Percentiles rank a stretch among this genome's conserved stretches.
These are phyloP conservation scores for Psettodes erumei DNA, from an alignment of 2,113 vertebrate genomes.

Conservation along the genomic window DNA sequence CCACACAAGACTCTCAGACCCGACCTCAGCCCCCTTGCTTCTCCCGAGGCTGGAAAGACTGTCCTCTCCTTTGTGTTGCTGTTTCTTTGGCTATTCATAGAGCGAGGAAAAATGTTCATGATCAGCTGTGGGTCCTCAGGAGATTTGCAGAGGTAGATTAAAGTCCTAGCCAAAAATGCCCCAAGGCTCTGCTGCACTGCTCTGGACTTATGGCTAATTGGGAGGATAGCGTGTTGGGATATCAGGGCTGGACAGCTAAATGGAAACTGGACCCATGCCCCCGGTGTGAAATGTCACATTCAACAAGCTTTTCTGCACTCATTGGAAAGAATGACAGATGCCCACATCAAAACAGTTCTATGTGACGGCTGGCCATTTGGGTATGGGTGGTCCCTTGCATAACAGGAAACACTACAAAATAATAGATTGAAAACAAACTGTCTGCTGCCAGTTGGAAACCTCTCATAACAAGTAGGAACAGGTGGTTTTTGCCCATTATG, in stretches of 20 bases:
- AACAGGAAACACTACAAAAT: conserved; percentile 36
- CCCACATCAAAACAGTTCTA: not conserved
- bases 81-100: conserved; percentile 61
- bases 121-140: conserved; percentile 31
- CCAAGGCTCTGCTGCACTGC: conserved; percentile 30
- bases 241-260: conserved; percentile 40
- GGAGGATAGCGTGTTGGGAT: conserved; percentile 25
- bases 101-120: conserved; percentile 47
- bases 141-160: conserved; percentile 60
- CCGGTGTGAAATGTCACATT: conserved; percentile 8
- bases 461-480: conserved; percentile 12
- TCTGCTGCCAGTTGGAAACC: conserved; percentile 8
- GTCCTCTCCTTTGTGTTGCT: conserved; percentile 37
- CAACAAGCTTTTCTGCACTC: not conserved
- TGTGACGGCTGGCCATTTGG: conserved; percentile 18
- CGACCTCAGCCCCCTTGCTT: not conserved
- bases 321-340: conserved; percentile 40
- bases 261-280: conserved; percentile 41
- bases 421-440: conserved; percentile 32
- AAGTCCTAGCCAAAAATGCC: conserved; percentile 55
- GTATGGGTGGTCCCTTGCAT: conserved; percentile 22
- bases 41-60: conserved; percentile 6
- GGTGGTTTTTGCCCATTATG: not conserved
- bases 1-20: not conserved
- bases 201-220: conserved; percentile 44